Evolutionary conservation across 2,113 vertebrate species (phyloP).

Genomic region (Menidia beryllina): DNA sequence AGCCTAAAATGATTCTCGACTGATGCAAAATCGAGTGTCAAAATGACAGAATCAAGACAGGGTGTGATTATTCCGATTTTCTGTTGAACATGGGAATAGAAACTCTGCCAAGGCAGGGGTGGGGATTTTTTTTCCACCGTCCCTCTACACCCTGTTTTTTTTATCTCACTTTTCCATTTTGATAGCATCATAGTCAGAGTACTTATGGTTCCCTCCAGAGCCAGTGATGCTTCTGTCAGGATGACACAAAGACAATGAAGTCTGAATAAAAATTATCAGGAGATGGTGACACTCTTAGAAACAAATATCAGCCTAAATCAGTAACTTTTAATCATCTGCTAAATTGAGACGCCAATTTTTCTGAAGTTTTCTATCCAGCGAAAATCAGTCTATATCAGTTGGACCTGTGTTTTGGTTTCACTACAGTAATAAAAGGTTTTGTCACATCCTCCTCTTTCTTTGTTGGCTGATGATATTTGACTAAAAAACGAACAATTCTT

Average conservation of each 20-base stretch:
- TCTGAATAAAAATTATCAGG: conserved; percentile 30
- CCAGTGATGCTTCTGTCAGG: conserved; percentile 40
- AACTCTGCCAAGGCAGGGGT: conserved; percentile 7
- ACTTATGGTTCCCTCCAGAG: conserved; percentile 48
- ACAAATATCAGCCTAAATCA: conserved; percentile 9
- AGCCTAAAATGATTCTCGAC: neutral
- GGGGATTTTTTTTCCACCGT: conserved; percentile 21
- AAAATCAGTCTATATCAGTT: too few species aligned
- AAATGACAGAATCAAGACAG: conserved; percentile 26
- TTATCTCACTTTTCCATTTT: conserved; percentile 44
- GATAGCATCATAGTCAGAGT: conserved; percentile 44
- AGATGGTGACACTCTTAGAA: conserved; percentile 19
- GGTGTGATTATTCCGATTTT: conserved; percentile 6
- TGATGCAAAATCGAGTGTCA: conserved; percentile 19
- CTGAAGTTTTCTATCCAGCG: too few species aligned
- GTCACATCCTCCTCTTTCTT: too few species aligned
- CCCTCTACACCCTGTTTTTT: conserved; percentile 34
- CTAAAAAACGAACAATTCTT: too few species aligned
- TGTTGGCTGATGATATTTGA: too few species aligned
- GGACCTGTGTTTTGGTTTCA: too few species aligned
- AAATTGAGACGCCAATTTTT: too few species aligned
- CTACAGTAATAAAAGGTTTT: too few species aligned
- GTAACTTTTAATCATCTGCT: conserved; percentile 3
- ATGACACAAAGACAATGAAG: conserved; percentile 38
- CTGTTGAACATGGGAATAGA: conserved; percentile 26